Evolutionary conservation across 2,113 vertebrate species (phyloP).

Genomic region (Thunnus thynnus): DNA sequence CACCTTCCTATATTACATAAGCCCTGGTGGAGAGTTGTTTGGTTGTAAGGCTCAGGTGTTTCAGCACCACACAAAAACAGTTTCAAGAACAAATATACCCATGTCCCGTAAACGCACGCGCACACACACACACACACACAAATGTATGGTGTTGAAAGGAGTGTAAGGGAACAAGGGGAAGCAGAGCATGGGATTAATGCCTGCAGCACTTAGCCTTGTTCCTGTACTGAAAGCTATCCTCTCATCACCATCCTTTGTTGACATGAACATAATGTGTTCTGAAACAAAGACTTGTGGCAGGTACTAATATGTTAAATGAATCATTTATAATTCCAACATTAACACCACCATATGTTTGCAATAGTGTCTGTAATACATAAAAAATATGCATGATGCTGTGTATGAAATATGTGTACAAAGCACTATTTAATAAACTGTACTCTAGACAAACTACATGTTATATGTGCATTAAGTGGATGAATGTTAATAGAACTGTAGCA

Average conservation of each 20-base stretch:
- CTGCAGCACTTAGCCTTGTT: constrained; percentile 6
- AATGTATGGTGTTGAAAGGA: constrained; percentile 12
- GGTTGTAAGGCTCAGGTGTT: constrained; percentile 42
- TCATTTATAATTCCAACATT: too few relatives aligned
- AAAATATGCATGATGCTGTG: too few relatives aligned
- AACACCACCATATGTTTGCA: too few relatives aligned
- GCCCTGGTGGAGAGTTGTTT: constrained; percentile 25
- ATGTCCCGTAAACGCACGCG: background rate
- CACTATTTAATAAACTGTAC: too few relatives aligned
- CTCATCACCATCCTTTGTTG: background rate
- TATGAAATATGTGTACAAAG: too few relatives aligned
- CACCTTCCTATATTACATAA: constrained; percentile 12
- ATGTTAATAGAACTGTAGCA: too few relatives aligned
- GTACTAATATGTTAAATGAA: too few relatives aligned
- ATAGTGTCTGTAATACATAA: too few relatives aligned
- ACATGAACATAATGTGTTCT: background rate
- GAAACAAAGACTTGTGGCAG: background rate
- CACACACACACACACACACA: constrained; percentile 35
- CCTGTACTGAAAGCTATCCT: background rate
- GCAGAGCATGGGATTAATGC: background rate
- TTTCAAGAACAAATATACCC: background rate
- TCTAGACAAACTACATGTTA: too few relatives aligned
- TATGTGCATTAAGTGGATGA: too few relatives aligned
- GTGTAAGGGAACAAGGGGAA: background rate
- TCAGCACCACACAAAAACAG: constrained; percentile 28